Percentiles rank a stretch among this genome's conserved stretches.
These are phyloP conservation scores for Scarus forsteni DNA, from an alignment of 2,797 vertebrate species.

Conservation along the genomic window DNA sequence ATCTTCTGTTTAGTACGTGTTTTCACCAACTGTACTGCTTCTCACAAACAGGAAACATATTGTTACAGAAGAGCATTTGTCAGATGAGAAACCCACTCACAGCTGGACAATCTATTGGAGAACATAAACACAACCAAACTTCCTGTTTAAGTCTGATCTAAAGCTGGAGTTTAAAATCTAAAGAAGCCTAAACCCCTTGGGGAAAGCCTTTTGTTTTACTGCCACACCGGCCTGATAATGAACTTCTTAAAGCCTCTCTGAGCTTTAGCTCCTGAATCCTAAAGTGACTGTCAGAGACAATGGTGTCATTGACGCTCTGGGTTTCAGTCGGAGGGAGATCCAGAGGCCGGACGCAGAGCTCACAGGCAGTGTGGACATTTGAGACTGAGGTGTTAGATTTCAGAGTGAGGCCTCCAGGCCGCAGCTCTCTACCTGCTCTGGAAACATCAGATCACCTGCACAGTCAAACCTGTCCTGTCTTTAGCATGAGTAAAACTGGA, in stretches of 20 bases:
- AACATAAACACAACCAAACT: not conserved
- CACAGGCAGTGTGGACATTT: conserved; percentile 55
- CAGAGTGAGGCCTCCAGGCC: conserved; percentile 24
- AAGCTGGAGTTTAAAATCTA: not conserved
- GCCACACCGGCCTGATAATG: not conserved
- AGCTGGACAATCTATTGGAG: no score
- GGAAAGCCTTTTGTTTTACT: not conserved
- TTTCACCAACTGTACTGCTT: no score
- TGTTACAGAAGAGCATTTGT: no score
- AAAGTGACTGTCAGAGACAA: conserved; percentile 28
- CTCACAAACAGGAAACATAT: no score
- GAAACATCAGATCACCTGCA: not conserved
- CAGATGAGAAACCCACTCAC: no score
- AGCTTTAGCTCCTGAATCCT: not conserved
- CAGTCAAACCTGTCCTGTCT: not conserved
- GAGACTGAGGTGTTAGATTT: conserved; percentile 64
- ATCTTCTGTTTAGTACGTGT: no score
- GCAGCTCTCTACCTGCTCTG: conserved; percentile 1
- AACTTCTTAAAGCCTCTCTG: not conserved
- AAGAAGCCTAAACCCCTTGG: not conserved
- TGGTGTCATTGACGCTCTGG: conserved; percentile 44
- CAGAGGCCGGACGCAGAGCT: not conserved
- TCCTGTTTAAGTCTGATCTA: not conserved
- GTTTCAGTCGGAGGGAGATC: not conserved
- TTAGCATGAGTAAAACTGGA: no score